Evolutionary conservation across 1,140 invertebrate species (phyloP), one percentile per base, ranked within the genome.

Genomic region (Gonioctena quinquepunctata): DNA sequence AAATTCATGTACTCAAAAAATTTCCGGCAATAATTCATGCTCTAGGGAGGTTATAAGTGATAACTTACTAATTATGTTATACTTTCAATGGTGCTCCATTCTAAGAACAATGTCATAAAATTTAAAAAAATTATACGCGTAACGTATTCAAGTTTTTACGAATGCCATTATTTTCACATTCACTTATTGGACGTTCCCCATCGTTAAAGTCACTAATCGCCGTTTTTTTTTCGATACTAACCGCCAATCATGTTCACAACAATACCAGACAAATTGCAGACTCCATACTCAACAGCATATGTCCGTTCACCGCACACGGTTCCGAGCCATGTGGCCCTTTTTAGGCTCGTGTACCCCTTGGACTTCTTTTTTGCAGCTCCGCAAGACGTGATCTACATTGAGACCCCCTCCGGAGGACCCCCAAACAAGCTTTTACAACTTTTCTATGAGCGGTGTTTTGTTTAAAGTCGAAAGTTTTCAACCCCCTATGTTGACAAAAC

Each of bases 391-490:
- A 28, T 33, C 66, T 68, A 52, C 18, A 54, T 52, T 19, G 22
- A 52, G 59, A 49, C 72, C 69, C 71, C 73, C 63, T 61, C 64
- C 33, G 33, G 56, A 26, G 28, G 73, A 52, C 70, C 73, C 73
- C 73, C 70, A 68, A 75, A 33, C 52, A 27, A 63, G 68, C 57
- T 60, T 50, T 28, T 65, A 64, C 57, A 42, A 57, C 56, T 68
- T 70, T 71, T 28, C 18, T 49, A 19, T 57, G 33, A 28, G 50
- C 7, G 52, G 18, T 50, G 66, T 72, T 72, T 72, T 75, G 73
- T 75, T 70, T 75, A 72, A 75, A 75, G 63, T 72, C 70, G 66
- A 69, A 75, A 72, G 52, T 69, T 66, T 63, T 60, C 59, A 57
- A 28, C 63, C 33, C 62, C 67, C 70, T 66, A 59, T 69, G 73